A percentile compares a stretch with the other conserved stretches of the same genome.
Evolutionary conservation across 2,888 invertebrate species (phyloP).

Genomic region (Agonum fuliginosum): DNA sequence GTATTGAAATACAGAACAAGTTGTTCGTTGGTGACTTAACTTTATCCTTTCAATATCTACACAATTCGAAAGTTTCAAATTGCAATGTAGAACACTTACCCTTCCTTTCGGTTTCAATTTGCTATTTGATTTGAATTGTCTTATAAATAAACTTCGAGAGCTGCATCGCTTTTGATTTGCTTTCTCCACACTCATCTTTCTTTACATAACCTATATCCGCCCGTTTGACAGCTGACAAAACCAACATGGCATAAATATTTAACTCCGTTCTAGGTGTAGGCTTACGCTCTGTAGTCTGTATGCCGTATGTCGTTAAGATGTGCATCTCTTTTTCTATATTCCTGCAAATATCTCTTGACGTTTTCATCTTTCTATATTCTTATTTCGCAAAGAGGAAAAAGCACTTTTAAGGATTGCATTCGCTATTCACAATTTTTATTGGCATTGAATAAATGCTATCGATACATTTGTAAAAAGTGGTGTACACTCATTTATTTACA

Average conservation of each 20-base stretch:
- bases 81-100: constrained; percentile 1
- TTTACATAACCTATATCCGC: constrained; percentile 18
- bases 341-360: not conserved
- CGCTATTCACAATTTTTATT: not conserved
- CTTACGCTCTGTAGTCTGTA: not conserved
- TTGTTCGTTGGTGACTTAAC: constrained; percentile 25
- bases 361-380: not conserved
- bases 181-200: constrained; percentile 31
- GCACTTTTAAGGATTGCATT: too few relatives aligned
- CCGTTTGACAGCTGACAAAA: constrained; percentile 23
- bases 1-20: constrained; percentile 18
- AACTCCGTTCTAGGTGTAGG: not conserved
- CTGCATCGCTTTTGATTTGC: constrained; percentile 12
- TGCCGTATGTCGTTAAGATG: not conserved
- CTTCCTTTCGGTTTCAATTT: constrained; percentile 28
- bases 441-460: too few relatives aligned
- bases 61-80: constrained; percentile 40
- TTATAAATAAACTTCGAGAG: not conserved
- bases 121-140: constrained; percentile 14
- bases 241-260: constrained; percentile 36
- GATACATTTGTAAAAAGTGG: too few relatives aligned
- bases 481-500: too few relatives aligned
- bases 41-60: constrained; percentile 37
- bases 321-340: not conserved
- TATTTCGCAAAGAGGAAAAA: not conserved